Evolutionary conservation across 2,113 vertebrate species (phyloP).

Genomic region (Thymallus thymallus): DNA sequence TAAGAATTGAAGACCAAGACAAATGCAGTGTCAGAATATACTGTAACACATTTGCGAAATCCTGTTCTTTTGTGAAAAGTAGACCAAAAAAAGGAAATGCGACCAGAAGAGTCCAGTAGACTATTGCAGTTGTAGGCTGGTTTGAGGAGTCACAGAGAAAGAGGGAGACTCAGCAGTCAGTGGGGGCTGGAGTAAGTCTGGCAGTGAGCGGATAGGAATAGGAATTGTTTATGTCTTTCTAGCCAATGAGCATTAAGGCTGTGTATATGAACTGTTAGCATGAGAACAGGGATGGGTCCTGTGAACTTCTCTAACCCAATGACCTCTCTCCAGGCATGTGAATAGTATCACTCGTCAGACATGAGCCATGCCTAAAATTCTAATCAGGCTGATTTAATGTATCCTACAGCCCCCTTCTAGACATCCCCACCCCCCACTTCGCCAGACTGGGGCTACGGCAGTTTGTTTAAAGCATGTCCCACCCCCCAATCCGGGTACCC

Average conservation of each 20-base stretch:
- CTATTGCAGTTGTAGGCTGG: not conserved
- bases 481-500: constrained; percentile 43
- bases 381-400: constrained; percentile 71
- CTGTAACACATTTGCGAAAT: too few species aligned
- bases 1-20: too few species aligned
- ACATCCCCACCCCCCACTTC: constrained; percentile 20
- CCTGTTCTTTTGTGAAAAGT: too few species aligned
- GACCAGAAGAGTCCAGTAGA: not conserved
- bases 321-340: constrained; percentile 63
- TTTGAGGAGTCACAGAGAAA: not conserved
- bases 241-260: not conserved
- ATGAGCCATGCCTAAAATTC: constrained; percentile 59
- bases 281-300: constrained; percentile 68
- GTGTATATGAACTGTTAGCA: constrained; percentile 56
- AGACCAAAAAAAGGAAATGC: not conserved
- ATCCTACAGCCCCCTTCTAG: constrained; percentile 54
- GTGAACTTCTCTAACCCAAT: constrained; percentile 66
- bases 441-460: constrained; percentile 37
- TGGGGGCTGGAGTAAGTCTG: constrained; percentile 39
- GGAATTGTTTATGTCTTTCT: constrained; percentile 37
- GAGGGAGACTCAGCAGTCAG: not conserved
- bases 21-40: too few species aligned
- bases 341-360: constrained; percentile 63
- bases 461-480: constrained; percentile 38
- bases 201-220: constrained; percentile 56